These are phyloP conservation scores for Holocentrus rufus DNA, from an alignment of 2,797 vertebrate genomes.

Conservation along the genomic window DNA sequence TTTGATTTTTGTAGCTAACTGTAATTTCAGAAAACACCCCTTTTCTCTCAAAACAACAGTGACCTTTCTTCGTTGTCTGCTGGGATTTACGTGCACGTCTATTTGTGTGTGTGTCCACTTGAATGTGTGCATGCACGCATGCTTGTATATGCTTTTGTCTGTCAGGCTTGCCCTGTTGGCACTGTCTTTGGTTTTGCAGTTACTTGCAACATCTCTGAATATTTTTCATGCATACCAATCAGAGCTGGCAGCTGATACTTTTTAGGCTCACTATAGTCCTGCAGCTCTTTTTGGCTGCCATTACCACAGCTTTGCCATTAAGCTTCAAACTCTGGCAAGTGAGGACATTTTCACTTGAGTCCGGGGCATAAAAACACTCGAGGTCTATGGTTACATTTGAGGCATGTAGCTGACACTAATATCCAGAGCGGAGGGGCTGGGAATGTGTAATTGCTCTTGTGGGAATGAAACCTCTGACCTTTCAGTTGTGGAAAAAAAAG, in stretches of 20 bases:
- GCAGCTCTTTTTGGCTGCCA: neutral
- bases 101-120: neutral
- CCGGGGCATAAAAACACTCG: no score
- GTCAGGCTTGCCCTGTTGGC: constrained; percentile 10
- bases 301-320: neutral
- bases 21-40: constrained; percentile 39
- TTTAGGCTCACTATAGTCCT: neutral
- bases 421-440: no score
- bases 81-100: constrained; percentile 30
- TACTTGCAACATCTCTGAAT: constrained; percentile 13
- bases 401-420: no score
- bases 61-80: constrained; percentile 47
- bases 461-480: no score
- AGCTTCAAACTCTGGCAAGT: neutral
- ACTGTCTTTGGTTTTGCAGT: constrained; percentile 28
- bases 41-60: constrained; percentile 29
- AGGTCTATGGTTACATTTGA: no score
- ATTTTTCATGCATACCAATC: constrained; percentile 3
- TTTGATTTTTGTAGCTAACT: constrained; percentile 19
- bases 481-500: no score
- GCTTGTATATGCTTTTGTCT: neutral
- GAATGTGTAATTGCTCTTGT: no score
- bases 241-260: neutral
- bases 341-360: no score
- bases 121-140: neutral